These are phyloP conservation scores for Limosa lapponica DNA, from an alignment of 2,797 vertebrate genomes.

Conservation along the genomic window DNA sequence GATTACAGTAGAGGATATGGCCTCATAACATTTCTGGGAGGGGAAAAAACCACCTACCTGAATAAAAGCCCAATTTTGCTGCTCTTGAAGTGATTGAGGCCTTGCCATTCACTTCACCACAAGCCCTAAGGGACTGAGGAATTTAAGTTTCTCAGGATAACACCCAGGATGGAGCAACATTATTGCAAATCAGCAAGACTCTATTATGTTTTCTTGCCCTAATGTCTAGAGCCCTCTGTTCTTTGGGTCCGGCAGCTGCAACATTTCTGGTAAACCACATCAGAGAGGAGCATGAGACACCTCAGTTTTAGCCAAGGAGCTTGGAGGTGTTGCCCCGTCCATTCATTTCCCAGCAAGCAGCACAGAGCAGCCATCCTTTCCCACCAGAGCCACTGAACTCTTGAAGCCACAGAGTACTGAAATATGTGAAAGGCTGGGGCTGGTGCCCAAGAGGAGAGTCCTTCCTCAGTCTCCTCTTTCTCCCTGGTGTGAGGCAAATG, in stretches of 20 bases:
- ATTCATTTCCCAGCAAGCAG: neutral
- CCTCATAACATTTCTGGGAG: constrained; percentile 8
- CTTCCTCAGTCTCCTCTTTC: neutral
- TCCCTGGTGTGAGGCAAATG: neutral
- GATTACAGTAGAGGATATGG: neutral
- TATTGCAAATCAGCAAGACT: constrained; percentile 40
- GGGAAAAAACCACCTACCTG: constrained; percentile 17
- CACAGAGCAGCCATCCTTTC: neutral
- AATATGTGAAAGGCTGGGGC: neutral
- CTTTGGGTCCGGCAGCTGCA: neutral
- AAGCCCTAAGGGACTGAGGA: constrained; percentile 48
- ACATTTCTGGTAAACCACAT: constrained; percentile 47
- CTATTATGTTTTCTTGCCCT: neutral
- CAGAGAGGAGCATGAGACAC: neutral
- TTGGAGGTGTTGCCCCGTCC: neutral
- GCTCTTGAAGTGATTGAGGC: constrained; percentile 23
- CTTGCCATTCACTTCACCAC: constrained; percentile 61
- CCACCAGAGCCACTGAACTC: neutral
- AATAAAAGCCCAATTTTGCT: constrained; percentile 14
- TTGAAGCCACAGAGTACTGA: neutral
- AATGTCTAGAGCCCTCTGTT: neutral
- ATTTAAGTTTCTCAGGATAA: constrained; percentile 63
- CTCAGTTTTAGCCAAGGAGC: neutral
- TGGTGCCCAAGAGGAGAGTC: neutral
- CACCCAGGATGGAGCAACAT: constrained; percentile 17